A percentile compares a stretch with the other conserved stretches of the same genome.
phyloP scores from a whole-genome alignment of 1,140 invertebrate genomes.

The Ceratitis capitata region DNA sequence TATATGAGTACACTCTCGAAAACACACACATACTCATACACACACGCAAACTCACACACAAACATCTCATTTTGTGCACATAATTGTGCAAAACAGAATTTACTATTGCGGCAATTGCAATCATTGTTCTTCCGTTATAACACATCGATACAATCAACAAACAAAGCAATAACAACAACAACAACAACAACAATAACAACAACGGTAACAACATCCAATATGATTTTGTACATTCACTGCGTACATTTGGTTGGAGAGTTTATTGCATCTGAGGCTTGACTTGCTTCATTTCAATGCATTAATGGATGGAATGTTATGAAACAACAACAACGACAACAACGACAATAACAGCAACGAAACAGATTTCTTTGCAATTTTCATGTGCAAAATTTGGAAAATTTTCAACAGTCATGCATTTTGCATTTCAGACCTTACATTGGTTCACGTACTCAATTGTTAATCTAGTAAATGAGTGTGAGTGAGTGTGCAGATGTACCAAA shows the following conservation, averaged over 20 bases:
- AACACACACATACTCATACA: neutral
- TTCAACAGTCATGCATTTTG: neutral
- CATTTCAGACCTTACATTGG: neutral
- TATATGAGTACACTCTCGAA: too few species aligned
- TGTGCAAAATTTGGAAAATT: neutral
- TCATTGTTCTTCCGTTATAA: neutral
- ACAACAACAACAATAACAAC: neutral
- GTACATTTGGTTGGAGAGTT: neutral
- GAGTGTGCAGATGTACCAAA: too few species aligned
- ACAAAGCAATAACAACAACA: neutral
- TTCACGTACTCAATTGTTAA: too few species aligned
- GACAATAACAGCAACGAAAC: neutral
- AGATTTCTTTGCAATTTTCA: neutral
- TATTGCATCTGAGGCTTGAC: neutral
- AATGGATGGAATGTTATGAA: neutral
- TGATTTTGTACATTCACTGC: too few species aligned
- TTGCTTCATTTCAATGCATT: neutral
- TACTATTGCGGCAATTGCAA: neutral
- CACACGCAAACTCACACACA: too few species aligned
- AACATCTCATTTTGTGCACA: neutral
- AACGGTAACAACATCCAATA: too few species aligned
- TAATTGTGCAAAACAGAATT: neutral
- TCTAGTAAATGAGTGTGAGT: too few species aligned
- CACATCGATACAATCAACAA: neutral
- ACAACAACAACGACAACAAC: neutral